Percentiles rank a stretch among this genome's conserved stretches.
Evolutionary conservation across 1,140 invertebrate genomes (phyloP).

Genomic region (Armadillidium nasatum): DNA sequence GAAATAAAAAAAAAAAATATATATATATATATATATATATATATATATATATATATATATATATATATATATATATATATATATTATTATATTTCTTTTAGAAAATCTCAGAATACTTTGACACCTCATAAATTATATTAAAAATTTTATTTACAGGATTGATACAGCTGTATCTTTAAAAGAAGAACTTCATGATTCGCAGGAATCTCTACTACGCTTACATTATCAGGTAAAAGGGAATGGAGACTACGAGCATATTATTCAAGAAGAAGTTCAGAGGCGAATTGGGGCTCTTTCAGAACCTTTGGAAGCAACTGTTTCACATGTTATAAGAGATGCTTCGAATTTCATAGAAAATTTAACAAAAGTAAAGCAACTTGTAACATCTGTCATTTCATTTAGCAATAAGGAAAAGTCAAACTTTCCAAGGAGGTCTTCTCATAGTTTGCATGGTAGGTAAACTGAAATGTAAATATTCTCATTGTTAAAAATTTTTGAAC

Average conservation of each 20-base stretch:
- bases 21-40: no score
- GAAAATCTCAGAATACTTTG: no score
- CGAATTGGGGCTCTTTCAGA: conserved; percentile 1
- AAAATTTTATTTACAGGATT: neutral
- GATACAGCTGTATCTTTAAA: conserved; percentile 3
- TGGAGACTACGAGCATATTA: neutral
- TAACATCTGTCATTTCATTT: neutral
- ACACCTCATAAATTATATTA: no score
- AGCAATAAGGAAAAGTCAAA: neutral
- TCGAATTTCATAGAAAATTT: conserved; percentile 8
- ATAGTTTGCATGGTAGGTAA: neutral
- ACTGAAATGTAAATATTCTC: no score
- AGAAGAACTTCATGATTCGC: conserved; percentile 12
- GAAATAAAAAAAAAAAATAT: no score
- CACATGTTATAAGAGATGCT: neutral
- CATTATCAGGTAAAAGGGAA: neutral
- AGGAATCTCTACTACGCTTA: neutral
- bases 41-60: no score
- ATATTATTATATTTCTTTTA: no score
- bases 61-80: no score
- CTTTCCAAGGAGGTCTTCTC: neutral
- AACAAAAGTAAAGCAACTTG: conserved; percentile 21
- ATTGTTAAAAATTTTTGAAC: no score
- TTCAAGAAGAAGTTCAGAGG: neutral
- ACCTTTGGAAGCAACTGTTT: conserved; percentile 6